Percentiles rank a stretch among this genome's conserved stretches.
Evolutionary conservation across 2,797 vertebrate genomes (phyloP).

Genomic region (Morelia viridis): DNA sequence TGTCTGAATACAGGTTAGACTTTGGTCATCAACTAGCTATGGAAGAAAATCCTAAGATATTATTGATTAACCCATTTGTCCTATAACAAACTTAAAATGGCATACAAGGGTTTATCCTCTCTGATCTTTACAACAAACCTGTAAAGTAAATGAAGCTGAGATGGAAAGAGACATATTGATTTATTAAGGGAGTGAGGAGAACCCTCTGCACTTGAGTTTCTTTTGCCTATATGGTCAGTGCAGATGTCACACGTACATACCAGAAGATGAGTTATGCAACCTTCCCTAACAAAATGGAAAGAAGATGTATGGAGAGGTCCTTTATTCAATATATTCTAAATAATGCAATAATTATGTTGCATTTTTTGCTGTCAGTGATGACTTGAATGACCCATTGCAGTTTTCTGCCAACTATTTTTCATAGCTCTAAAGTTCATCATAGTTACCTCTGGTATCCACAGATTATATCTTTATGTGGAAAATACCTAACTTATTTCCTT

Average conservation of each 20-base stretch:
- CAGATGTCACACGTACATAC: neutral
- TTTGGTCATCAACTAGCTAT: neutral
- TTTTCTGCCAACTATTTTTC: neutral
- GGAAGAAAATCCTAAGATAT: neutral
- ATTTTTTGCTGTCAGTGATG: accelerated
- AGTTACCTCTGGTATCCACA: neutral
- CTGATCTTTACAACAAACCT: neutral
- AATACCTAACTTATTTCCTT: neutral
- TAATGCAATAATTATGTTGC: neutral
- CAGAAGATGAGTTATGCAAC: neutral
- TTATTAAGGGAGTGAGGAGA: neutral
- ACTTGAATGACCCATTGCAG: neutral
- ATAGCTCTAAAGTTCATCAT: neutral
- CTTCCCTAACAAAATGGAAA: neutral
- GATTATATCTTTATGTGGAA: neutral
- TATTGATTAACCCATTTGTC: neutral
- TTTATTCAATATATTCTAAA: neutral
- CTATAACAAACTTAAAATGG: neutral
- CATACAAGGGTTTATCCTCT: neutral
- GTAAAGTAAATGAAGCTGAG: neutral
- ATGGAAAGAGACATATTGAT: neutral
- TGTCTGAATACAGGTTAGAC: neutral
- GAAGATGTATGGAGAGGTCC: neutral
- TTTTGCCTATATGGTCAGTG: neutral
- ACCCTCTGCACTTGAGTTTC: neutral